A percentile compares a stretch with the other conserved stretches of the same genome.
Conservation (phyloP, 2,888 invertebrate genomes). For the Habrosyne pyritoides region DNA sequence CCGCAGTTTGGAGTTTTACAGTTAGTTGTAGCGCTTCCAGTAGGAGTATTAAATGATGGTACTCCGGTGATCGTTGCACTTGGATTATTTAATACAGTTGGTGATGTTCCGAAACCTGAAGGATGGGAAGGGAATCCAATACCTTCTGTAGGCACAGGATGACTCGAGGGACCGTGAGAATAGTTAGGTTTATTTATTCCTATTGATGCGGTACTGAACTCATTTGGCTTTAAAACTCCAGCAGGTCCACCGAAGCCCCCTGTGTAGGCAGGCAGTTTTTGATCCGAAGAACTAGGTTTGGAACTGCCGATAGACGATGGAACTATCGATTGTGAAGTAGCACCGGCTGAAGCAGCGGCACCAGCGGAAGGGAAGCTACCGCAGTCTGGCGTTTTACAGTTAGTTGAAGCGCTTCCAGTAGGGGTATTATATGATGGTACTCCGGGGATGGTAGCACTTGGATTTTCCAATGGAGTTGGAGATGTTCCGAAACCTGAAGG, state of each 20-base stretch:
- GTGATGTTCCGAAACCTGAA: slow-evolving; percentile 10
- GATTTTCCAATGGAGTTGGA: background rate
- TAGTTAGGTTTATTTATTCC: background rate
- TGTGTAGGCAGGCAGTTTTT: slow-evolving; percentile 40
- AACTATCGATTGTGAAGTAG: background rate
- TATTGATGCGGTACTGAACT: slow-evolving; percentile 33
- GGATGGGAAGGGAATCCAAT: slow-evolving; percentile 4
- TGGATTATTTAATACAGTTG: background rate
- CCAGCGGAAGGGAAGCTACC: background rate
- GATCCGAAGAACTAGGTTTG: slow-evolving; percentile 22
- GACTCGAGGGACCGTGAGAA: background rate
- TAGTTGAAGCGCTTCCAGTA: slow-evolving; percentile 12
- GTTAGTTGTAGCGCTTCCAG: slow-evolving; percentile 9
- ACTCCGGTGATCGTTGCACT: background rate
- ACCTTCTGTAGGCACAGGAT: slow-evolving; percentile 15
- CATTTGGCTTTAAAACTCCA: slow-evolving; percentile 59
- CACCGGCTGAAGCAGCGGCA: background rate
- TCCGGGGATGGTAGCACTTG: background rate
- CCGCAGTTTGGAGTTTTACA: slow-evolving; percentile 1
- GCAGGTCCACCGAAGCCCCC: slow-evolving; percentile 56
- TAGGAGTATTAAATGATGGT: slow-evolving; percentile 10
- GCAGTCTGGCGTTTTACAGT: background rate
- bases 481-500: slow-evolving; percentile 9
- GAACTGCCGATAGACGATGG: background rate
- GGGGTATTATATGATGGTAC: slow-evolving; percentile 7